These are phyloP conservation scores for Henricia sp. DNA, from an alignment of 53 echinoderm and acorn worm species.

Conservation along the genomic window DNA sequence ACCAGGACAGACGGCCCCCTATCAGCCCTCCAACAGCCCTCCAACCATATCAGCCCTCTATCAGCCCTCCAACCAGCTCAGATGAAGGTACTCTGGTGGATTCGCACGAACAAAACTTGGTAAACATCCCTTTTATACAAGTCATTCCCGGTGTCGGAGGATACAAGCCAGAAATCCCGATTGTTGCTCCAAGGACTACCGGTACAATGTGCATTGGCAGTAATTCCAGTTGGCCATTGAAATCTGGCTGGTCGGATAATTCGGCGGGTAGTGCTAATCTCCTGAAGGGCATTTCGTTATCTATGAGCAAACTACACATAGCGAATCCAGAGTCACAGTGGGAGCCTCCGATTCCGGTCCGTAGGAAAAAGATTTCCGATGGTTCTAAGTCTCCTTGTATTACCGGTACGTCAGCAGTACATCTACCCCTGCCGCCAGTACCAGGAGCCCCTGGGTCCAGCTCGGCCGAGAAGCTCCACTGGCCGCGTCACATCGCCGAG, in stretches of 20 bases:
- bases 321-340: background rate
- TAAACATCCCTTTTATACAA: too few relatives aligned
- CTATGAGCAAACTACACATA: slow-evolving; percentile 20
- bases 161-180: too few relatives aligned
- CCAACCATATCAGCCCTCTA: too few relatives aligned
- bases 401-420: slow-evolving; percentile 47
- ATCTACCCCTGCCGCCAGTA: slow-evolving; percentile 53
- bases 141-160: too few relatives aligned
- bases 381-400: background rate
- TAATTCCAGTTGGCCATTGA: background rate
- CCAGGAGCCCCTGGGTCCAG: background rate
- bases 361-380: slow-evolving; percentile 2
- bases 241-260: background rate
- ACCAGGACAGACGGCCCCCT: background rate
- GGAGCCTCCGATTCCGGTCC: slow-evolving; percentile 19
- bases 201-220: background rate
- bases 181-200: slow-evolving; percentile 30
- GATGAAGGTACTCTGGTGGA: too few relatives aligned
- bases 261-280: background rate
- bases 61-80: too few relatives aligned
- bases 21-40: too few relatives aligned
- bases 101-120: too few relatives aligned
- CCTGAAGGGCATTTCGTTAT: slow-evolving; percentile 25
- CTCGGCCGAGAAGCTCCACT: background rate
- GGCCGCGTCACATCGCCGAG: background rate